Evolutionary conservation across 1,140 invertebrate species (phyloP), one percentile per base, ranked within the genome.

Genomic region (Bombus breviceps): DNA sequence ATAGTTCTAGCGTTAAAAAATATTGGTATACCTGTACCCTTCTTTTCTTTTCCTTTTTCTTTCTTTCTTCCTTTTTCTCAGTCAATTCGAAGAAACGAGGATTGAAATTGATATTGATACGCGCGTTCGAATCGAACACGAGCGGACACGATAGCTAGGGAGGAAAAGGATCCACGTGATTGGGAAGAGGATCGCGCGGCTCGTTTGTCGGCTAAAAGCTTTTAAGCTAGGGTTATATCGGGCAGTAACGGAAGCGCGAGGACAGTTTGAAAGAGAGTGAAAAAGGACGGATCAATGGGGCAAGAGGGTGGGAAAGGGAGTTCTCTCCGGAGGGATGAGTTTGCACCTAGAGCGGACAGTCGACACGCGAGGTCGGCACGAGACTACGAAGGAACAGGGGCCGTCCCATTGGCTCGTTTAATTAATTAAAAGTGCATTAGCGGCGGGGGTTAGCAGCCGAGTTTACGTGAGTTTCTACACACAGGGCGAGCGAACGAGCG

Each of bases 351-450:
- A 86, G 92, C 92, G 91, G 92, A 94, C 88, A 92, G 93, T 92
- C 91, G 85, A 92, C 95, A 95, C 94, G 95, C 95, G 95, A 95
- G 93, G 94, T 94, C 92, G 89, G 75, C 89, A 83, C 81, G 87
- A 91, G 87, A 85, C 85, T 64, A 62, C 53, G 62, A 47, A 69
- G 90, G 81, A 81, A 88, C 41, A 88, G 86, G 87, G 86, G 82
- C 81, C 74, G 87, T 82, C 87, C 92, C 91, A 94, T 94, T 92
- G 92, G 91, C 91, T 93, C 94, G 94, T 95, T 95, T 95, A 95
- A 95, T 95, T 95, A 95, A 95, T 95, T 95, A 95, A 95, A 95
- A 95, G 93, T 95, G 94, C 94, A 95, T 95, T 95, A 95, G 93
- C 93, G 90, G 81, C 86, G 81, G 89, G 75, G 57, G 59, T 78